Evolutionary conservation across 1,140 invertebrate genomes (phyloP).

Genomic region (Macrotrachela quadricornifera): DNA sequence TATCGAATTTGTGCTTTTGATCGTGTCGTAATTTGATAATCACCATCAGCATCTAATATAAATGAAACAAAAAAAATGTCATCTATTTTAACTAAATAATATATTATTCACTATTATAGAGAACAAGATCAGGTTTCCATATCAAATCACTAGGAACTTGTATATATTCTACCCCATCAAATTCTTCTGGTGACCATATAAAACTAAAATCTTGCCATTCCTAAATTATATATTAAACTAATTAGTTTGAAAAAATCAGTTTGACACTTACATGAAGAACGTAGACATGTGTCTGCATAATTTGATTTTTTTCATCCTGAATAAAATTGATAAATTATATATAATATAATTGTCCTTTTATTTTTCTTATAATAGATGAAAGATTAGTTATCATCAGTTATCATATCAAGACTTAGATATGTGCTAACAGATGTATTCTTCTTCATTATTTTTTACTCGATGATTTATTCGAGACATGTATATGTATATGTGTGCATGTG

Average conservation of each 20-base stretch:
- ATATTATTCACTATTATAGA: constrained; percentile 10
- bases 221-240: not conserved
- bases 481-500: no score
- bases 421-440: no score
- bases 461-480: no score
- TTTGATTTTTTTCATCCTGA: constrained; percentile 30
- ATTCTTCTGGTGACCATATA: constrained; percentile 83
- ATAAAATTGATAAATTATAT: no score
- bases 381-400: no score
- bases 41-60: constrained; percentile 29
- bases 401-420: no score
- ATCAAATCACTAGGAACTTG: constrained; percentile 11
- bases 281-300: constrained; percentile 35
- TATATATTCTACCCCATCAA: constrained; percentile 55
- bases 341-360: no score
- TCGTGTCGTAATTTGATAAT: constrained; percentile 36
- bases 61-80: no score
- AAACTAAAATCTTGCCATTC: constrained; percentile 94
- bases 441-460: no score
- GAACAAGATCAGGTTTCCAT: constrained; percentile 15
- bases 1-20: constrained; percentile 40
- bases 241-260: not conserved
- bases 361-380: no score
- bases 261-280: constrained; percentile 15
- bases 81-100: no score